Evolutionary conservation across 2,797 vertebrate genomes (phyloP), one percentile per base, ranked within the genome.

Genomic region (Microchirus variegatus): DNA sequence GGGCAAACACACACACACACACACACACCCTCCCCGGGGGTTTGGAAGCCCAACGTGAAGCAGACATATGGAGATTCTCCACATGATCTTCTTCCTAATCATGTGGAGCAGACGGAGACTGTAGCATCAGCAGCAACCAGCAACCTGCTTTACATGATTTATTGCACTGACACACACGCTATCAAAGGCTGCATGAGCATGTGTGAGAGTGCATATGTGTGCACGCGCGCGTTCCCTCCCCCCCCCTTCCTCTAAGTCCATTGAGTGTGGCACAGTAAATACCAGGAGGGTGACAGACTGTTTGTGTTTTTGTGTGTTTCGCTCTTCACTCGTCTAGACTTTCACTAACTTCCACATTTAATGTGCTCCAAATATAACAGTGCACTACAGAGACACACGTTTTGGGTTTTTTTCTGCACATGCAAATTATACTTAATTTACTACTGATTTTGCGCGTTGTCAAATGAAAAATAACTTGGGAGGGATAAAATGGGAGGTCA

Each of bases 61-160:
- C 70, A 84, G 78, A 76, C 87, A 90, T 90, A 90, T 90, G 87
- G 85, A 87, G 83, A 90, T 90, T 85, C 84, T 84, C 84, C 86
- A 89, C 87, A 89, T 83, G 80, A 90, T 82, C 74, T 64, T 84
- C 78, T 85, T 73, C 84, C 87, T 87, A 87, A 90, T 90, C 87
- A 90, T 88, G 85, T 85, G 88, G 80, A 89, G 83, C 83, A 81
- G 80, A 87, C 77, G 43, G 81, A 87, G 87, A 87, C 63, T 86
- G 84, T 86, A 80, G 80, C 77, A 84, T 87, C 88, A 87, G 86
- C 86, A 90, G 75, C 87, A 82, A 82, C 76, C 86, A 69, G 84
- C 75, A 83, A 80, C 82, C 87, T 89, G 88, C 86, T 91, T 91
- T 90, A 86, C 82, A 86, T 90, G 89, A 91, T 89, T 91, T 90